These are phyloP conservation scores for Ochotona princeps DNA, from an alignment of 2,113 vertebrate species.

Conservation along the genomic window DNA sequence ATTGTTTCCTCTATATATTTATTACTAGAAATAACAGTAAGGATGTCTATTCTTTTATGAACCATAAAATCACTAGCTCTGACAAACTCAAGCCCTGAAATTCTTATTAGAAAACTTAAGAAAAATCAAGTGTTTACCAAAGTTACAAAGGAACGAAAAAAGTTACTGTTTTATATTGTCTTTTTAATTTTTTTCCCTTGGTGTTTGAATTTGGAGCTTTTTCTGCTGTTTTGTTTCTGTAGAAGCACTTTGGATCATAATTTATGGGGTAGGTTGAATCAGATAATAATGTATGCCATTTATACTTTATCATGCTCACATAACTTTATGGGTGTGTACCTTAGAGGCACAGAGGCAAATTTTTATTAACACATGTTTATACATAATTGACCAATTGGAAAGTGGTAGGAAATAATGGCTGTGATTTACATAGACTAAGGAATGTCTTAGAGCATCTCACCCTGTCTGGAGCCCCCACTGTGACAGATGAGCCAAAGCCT, in stretches of 20 bases:
- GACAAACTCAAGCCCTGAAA: neutral
- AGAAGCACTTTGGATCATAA: conserved; percentile 82
- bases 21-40: neutral
- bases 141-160: conserved; percentile 29
- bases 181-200: neutral
- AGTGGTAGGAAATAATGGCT: conserved; percentile 87
- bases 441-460: conserved; percentile 91
- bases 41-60: neutral
- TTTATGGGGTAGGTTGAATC: conserved; percentile 86
- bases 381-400: conserved; percentile 89
- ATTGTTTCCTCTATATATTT: neutral
- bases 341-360: conserved; percentile 87
- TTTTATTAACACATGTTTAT: conserved; percentile 91
- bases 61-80: neutral
- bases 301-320: conserved; percentile 84
- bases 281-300: conserved; percentile 80
- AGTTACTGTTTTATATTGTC: neutral
- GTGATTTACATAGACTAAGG: conserved; percentile 89
- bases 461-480: conserved; percentile 90
- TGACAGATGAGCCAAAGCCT: conserved; percentile 91
- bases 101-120: neutral
- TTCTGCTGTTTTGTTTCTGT: conserved; percentile 62
- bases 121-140: neutral
- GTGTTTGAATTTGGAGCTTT: conserved; percentile 43
- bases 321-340: conserved; percentile 87